Evolutionary conservation across 2,797 vertebrate genomes (phyloP).

Genomic region (Sarcophilus harrisii): DNA sequence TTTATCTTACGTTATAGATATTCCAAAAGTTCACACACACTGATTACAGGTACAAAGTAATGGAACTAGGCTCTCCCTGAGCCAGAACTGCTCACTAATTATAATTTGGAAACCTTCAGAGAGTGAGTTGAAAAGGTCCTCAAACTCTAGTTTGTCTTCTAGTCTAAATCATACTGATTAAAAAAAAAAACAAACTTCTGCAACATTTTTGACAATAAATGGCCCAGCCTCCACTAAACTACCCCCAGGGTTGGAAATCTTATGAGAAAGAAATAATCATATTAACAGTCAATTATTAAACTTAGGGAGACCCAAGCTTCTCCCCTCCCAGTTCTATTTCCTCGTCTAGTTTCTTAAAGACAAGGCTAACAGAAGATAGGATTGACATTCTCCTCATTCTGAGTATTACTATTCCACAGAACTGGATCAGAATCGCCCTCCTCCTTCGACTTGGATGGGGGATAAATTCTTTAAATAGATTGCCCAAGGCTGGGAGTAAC

Average conservation of each 20-base stretch:
- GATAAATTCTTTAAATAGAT: not conserved
- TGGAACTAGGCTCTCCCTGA: not conserved
- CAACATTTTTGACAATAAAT: not conserved
- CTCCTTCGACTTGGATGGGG: not conserved
- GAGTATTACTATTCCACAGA: not conserved
- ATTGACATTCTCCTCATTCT: not conserved
- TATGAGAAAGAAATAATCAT: not conserved
- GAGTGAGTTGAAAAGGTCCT: not conserved
- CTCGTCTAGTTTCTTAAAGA: not conserved
- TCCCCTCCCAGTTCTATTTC: not conserved
- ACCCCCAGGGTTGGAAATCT: not conserved
- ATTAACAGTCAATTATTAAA: not conserved
- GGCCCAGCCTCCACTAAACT: not conserved
- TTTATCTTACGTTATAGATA: not conserved
- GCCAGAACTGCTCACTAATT: not conserved
- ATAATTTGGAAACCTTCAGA: not conserved
- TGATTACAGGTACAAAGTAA: not conserved
- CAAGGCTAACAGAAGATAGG: not conserved
- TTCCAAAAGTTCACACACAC: not conserved
- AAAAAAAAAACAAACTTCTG: not conserved
- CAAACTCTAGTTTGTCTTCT: not conserved
- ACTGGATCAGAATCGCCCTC: not conserved
- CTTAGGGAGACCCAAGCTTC: not conserved
- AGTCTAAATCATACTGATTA: not conserved
- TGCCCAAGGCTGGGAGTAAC: not conserved